phyloP scores from a whole-genome alignment of 2,888 invertebrate genomes.

The Drosophila vallismaia region DNA sequence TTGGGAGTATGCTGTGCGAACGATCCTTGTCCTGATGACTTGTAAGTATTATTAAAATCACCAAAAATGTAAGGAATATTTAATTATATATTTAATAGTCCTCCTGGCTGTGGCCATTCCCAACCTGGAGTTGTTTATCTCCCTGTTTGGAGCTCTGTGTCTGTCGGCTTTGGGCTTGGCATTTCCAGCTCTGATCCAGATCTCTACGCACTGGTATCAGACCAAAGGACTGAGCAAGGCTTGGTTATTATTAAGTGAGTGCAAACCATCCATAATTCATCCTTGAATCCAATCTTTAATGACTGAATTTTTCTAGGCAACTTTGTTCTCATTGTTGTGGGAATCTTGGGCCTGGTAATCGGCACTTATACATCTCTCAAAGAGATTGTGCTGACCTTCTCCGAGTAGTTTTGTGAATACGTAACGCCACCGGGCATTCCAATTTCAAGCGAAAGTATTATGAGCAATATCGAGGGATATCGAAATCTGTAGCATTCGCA shows the following conservation, averaged over 20 bases:
- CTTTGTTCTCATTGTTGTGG: slow-evolving; percentile 87
- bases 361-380: slow-evolving; percentile 89
- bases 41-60: slow-evolving; percentile 87
- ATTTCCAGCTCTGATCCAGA: slow-evolving; percentile 95
- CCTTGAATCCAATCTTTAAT: background rate
- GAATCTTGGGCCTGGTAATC: slow-evolving; percentile 87
- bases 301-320: slow-evolving; percentile 80
- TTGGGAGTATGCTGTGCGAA: slow-evolving; percentile 92
- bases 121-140: slow-evolving; percentile 91
- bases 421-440: slow-evolving; percentile 56
- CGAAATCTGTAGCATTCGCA: slow-evolving; percentile 55
- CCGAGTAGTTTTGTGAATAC: slow-evolving; percentile 47
- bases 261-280: too few species aligned
- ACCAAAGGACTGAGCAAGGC: slow-evolving; percentile 85
- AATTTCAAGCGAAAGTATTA: slow-evolving; percentile 69
- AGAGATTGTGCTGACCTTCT: slow-evolving; percentile 87
- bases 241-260: slow-evolving; percentile 86
- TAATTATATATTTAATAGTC: slow-evolving; percentile 86
- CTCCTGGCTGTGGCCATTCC: slow-evolving; percentile 93
- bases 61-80: background rate
- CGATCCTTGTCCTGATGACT: slow-evolving; percentile 90
- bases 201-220: slow-evolving; percentile 91
- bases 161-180: slow-evolving; percentile 94
- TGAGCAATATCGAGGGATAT: slow-evolving; percentile 50
- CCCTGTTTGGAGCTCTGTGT: slow-evolving; percentile 94